Evolutionary conservation across 2,113 vertebrate species (phyloP).

Genomic region (Phalacrocorax pelagicus): DNA sequence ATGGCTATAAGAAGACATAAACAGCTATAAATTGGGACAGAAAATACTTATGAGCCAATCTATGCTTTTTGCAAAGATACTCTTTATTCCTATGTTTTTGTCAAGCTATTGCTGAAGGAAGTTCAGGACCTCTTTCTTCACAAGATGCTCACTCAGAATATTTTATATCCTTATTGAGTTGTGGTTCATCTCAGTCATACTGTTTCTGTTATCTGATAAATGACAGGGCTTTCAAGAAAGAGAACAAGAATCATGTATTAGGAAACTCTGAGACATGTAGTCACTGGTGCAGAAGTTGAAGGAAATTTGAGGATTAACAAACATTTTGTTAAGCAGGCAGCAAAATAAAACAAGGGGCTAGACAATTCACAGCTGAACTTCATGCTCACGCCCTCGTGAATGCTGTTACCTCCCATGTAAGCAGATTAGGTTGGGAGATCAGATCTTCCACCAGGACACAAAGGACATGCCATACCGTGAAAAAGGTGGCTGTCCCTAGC

Average conservation of each 20-base stretch:
- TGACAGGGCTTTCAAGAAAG: constrained; percentile 18
- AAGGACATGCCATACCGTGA: not conserved
- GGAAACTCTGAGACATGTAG: not conserved
- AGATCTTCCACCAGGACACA: not conserved
- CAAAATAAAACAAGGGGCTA: not conserved
- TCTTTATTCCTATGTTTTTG: not conserved
- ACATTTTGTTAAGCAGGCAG: not conserved
- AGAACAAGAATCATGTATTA: constrained; percentile 1
- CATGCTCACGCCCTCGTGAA: not conserved
- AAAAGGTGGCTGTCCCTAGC: not conserved
- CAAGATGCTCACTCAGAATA: constrained; percentile 10
- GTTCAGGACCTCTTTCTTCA: constrained; percentile 47
- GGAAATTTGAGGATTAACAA: constrained; percentile 31
- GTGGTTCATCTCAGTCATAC: constrained; percentile 16
- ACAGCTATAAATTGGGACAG: constrained; percentile 29
- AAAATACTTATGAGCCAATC: constrained; percentile 14
- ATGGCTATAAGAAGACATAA: constrained; percentile 19
- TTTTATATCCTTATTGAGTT: constrained; percentile 27
- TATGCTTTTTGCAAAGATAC: not conserved
- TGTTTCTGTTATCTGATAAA: constrained; percentile 18
- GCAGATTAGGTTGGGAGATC: not conserved
- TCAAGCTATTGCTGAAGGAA: constrained; percentile 15
- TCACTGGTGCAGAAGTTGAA: constrained; percentile 22
- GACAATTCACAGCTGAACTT: not conserved
- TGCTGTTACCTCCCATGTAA: not conserved